A percentile compares a stretch with the other conserved stretches of the same genome.
These are phyloP conservation scores for Drosophila falleni DNA, from an alignment of 2,888 invertebrate species.

Conservation along the genomic window DNA sequence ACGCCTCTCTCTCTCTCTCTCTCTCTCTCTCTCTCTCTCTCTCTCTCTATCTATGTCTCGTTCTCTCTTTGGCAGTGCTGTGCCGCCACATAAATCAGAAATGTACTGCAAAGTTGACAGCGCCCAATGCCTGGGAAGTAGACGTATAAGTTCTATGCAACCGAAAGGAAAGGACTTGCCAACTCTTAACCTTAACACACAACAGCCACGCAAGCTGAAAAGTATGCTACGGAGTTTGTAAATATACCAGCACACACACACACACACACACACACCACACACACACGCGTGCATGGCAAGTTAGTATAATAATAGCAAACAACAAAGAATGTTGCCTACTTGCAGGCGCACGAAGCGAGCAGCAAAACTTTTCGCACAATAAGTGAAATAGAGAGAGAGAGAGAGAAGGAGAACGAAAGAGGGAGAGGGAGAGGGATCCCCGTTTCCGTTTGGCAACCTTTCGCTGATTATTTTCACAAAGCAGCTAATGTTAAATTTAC, in stretches of 20 bases:
- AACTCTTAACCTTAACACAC: slow-evolving; percentile 77
- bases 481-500: slow-evolving; percentile 81
- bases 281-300: slow-evolving; percentile 51
- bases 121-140: slow-evolving; percentile 31
- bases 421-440: not conserved
- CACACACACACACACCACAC: slow-evolving; percentile 22
- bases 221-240: slow-evolving; percentile 71
- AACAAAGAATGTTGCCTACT: slow-evolving; percentile 75
- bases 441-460: slow-evolving; percentile 39
- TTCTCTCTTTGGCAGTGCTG: slow-evolving; percentile 12
- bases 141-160: slow-evolving; percentile 52
- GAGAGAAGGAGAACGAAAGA: not conserved
- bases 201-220: slow-evolving; percentile 78
- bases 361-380: slow-evolving; percentile 56
- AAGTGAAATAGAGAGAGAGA: not conserved
- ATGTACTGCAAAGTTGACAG: slow-evolving; percentile 74
- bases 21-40: not conserved
- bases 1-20: not conserved
- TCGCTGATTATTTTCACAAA: slow-evolving; percentile 75
- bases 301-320: slow-evolving; percentile 62
- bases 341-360: slow-evolving; percentile 65
- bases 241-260: slow-evolving; percentile 51
- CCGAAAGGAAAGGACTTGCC: slow-evolving; percentile 56
- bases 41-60: too few species aligned
- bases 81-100: slow-evolving; percentile 77